Evolutionary conservation across 2,888 invertebrate species (phyloP).

Genomic region (Nemurella pictetii): DNA sequence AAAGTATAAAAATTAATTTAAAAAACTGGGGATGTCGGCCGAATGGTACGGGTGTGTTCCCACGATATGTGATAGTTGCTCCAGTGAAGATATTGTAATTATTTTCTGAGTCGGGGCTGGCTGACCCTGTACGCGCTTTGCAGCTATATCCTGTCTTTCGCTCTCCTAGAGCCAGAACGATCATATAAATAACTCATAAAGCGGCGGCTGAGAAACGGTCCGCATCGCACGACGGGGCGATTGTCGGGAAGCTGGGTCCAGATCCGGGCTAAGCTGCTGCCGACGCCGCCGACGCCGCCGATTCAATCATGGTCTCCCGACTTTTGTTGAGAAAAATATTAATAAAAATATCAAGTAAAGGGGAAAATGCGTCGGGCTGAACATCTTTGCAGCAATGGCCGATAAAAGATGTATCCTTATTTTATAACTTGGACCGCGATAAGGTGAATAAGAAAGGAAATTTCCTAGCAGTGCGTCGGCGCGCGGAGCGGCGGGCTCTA

Average conservation of each 20-base stretch:
- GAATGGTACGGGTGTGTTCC: neutral
- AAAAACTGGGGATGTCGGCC: slow-evolving; percentile 25
- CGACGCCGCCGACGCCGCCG: neutral
- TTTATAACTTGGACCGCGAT: slow-evolving; percentile 1
- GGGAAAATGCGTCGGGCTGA: neutral
- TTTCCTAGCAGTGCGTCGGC: neutral
- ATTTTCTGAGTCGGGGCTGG: slow-evolving; percentile 28
- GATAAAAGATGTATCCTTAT: slow-evolving; percentile 19
- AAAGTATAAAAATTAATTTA: slow-evolving; percentile 32
- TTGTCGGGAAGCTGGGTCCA: neutral
- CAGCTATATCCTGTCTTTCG: slow-evolving; percentile 19
- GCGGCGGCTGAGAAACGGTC: neutral
- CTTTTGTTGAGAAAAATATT: slow-evolving; percentile 20
- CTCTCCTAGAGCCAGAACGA: neutral
- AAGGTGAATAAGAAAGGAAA: neutral
- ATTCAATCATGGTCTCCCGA: slow-evolving; percentile 21
- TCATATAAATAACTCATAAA: slow-evolving; percentile 28
- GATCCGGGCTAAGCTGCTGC: neutral
- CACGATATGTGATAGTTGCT: slow-evolving; percentile 24
- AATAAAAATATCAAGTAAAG: slow-evolving; percentile 26
- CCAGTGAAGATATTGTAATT: slow-evolving; percentile 27
- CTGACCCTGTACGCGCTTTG: slow-evolving; percentile 14
- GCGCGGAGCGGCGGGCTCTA: neutral
- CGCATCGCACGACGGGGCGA: neutral
- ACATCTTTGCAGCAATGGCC: neutral